Conservation (phyloP, 2,888 invertebrate species). For the Zonitis immaculata region DNA sequence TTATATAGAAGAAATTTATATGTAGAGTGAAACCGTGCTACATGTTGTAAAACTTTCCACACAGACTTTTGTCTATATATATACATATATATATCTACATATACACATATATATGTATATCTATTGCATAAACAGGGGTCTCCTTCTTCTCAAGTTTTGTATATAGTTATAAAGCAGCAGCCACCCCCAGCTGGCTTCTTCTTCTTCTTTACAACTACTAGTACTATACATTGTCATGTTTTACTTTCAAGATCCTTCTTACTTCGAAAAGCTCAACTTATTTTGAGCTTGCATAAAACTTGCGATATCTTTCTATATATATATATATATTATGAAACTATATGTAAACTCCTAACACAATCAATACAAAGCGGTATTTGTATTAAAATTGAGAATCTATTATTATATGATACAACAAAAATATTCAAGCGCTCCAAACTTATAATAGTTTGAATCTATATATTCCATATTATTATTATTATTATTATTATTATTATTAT, state of each 20-base stretch:
- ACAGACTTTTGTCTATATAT: slow-evolving; percentile 25
- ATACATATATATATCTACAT: too few relatives aligned
- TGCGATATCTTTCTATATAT: slow-evolving; percentile 40
- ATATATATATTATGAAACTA: too few relatives aligned
- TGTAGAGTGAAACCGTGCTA: slow-evolving; percentile 42
- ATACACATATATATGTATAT: too few relatives aligned
- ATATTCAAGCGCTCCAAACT: slow-evolving; percentile 9
- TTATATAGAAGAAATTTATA: slow-evolving; percentile 44
- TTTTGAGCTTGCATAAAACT: slow-evolving; percentile 41
- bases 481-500: too few relatives aligned
- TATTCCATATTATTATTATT: slow-evolving; percentile 36
- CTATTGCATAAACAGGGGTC: slow-evolving; percentile 35
- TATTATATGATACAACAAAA: slow-evolving; percentile 1
- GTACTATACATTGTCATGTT: slow-evolving; percentile 34
- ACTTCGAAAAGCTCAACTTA: slow-evolving; percentile 37
- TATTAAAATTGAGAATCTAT: background rate
- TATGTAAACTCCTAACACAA: slow-evolving; percentile 18
- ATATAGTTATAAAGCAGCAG: too few relatives aligned
- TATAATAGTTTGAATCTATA: slow-evolving; percentile 22
- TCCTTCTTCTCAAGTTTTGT: slow-evolving; percentile 28
- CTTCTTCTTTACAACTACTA: too few relatives aligned
- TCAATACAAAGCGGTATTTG: slow-evolving; percentile 22
- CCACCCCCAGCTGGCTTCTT: slow-evolving; percentile 39
- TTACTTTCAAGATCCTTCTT: slow-evolving; percentile 35
- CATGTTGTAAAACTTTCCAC: slow-evolving; percentile 45